Conservation (phyloP, 2,113 vertebrate species). For the Sturnira hondurensis region DNA sequence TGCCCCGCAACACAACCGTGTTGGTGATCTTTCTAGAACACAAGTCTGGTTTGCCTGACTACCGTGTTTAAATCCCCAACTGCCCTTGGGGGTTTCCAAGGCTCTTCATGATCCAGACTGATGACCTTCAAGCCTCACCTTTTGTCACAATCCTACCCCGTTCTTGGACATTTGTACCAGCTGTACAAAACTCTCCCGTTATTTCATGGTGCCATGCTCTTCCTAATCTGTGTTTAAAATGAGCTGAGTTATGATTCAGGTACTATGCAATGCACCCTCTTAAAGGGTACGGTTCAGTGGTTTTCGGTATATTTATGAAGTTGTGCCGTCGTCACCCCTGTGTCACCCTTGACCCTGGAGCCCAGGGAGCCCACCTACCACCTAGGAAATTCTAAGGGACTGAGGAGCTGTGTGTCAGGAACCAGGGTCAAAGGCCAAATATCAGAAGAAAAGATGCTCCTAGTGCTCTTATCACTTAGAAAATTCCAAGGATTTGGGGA, state of each 20-base stretch:
- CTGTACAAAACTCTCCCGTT: not conserved
- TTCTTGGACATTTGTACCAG: not conserved
- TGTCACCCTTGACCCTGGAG: too few relatives aligned
- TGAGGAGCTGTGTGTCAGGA: too few relatives aligned
- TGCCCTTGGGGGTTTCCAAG: not conserved
- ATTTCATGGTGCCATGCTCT: not conserved
- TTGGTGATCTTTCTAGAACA: not conserved
- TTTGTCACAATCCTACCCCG: not conserved
- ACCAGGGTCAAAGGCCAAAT: too few relatives aligned
- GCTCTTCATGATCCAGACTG: not conserved
- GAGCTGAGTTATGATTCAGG: not conserved
- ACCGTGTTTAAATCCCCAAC: not conserved
- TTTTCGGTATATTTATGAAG: not conserved
- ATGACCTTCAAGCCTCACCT: not conserved
- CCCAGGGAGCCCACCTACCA: too few relatives aligned
- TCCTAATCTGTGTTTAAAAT: not conserved
- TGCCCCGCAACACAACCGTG: not conserved
- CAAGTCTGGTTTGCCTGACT: not conserved
- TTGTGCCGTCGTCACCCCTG: too few relatives aligned
- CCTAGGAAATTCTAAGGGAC: too few relatives aligned
- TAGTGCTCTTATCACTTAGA: too few relatives aligned
- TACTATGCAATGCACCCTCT: not conserved
- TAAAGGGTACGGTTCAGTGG: not conserved
- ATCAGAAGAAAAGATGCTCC: too few relatives aligned
- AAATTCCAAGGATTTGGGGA: too few relatives aligned